A percentile compares a stretch with the other conserved stretches of the same genome.
These are phyloP conservation scores for Lapara coniferarum DNA, from an alignment of 2,888 invertebrate genomes.

Conservation along the genomic window DNA sequence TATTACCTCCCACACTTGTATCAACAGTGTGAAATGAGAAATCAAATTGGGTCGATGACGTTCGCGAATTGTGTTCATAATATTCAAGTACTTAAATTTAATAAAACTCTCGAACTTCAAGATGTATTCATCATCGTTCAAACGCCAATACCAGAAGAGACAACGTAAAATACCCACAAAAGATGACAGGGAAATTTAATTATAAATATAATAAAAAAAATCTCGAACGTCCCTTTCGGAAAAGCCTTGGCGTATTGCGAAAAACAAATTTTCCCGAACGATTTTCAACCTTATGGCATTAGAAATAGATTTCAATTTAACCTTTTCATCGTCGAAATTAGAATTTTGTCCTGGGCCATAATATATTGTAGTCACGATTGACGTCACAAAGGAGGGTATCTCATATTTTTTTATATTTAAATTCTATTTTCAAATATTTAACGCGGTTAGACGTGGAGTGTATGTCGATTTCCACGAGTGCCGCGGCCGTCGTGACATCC, in stretches of 20 bases:
- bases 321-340: slow-evolving; percentile 36
- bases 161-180: slow-evolving; percentile 66
- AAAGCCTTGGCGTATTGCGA: slow-evolving; percentile 47
- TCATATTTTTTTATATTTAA: slow-evolving; percentile 71
- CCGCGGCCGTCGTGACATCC: slow-evolving; percentile 56
- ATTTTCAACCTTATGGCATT: slow-evolving; percentile 59
- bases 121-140: slow-evolving; percentile 69
- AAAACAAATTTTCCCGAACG: slow-evolving; percentile 51
- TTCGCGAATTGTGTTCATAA: slow-evolving; percentile 7
- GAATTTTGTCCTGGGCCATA: slow-evolving; percentile 57
- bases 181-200: slow-evolving; percentile 82
- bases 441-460: slow-evolving; percentile 68
- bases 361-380: slow-evolving; percentile 77
- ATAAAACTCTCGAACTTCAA: slow-evolving; percentile 62
- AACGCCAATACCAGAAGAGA: slow-evolving; percentile 79
- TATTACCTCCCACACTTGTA: no score
- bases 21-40: background rate
- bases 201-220: slow-evolving; percentile 81
- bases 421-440: slow-evolving; percentile 71
- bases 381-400: slow-evolving; percentile 75
- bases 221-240: slow-evolving; percentile 74
- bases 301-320: slow-evolving; percentile 37
- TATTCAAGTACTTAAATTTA: slow-evolving; percentile 52
- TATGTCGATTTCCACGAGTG: slow-evolving; percentile 63
- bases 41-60: slow-evolving; percentile 8